Percentiles rank a stretch among this genome's conserved stretches.
Evolutionary conservation across 2,888 invertebrate genomes (phyloP).

Genomic region (Carcina quercana): DNA sequence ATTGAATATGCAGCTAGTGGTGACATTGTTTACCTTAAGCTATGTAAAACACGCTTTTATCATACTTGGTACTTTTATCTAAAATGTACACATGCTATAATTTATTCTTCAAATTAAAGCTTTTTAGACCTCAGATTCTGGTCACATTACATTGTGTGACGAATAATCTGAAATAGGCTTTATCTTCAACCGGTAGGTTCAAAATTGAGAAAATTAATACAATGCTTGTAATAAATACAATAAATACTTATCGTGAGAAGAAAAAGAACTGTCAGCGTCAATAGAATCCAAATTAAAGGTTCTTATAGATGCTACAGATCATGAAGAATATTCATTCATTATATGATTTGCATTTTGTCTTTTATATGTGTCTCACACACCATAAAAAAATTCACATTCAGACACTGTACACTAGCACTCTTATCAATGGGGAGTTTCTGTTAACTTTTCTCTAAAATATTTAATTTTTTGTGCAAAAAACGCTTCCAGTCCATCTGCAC

Average conservation of each 20-base stretch:
- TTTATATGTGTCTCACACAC: slow-evolving; percentile 8
- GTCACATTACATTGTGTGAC: too few species aligned
- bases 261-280: slow-evolving; percentile 48
- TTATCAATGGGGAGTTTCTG: slow-evolving; percentile 74
- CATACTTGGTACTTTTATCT: too few species aligned
- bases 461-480: slow-evolving; percentile 97
- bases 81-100: too few species aligned
- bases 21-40: too few species aligned
- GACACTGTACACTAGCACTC: slow-evolving; percentile 50
- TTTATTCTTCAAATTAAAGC: too few species aligned
- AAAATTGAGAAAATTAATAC: too few species aligned
- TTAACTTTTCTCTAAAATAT: slow-evolving; percentile 88
- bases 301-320: slow-evolving; percentile 50
- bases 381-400: slow-evolving; percentile 20
- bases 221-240: slow-evolving; percentile 64
- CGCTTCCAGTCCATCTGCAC: slow-evolving; percentile 95
- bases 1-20: too few species aligned
- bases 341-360: slow-evolving; percentile 12
- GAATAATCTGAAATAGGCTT: too few species aligned
- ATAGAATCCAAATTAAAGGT: slow-evolving; percentile 47
- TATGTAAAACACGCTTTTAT: too few species aligned
- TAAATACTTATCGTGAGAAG: slow-evolving; percentile 59
- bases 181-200: too few species aligned
- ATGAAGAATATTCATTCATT: slow-evolving; percentile 30
- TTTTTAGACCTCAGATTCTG: too few species aligned